phyloP scores from a whole-genome alignment of 2,113 vertebrate species.

The Paramormyrops kingsleyae region DNA sequence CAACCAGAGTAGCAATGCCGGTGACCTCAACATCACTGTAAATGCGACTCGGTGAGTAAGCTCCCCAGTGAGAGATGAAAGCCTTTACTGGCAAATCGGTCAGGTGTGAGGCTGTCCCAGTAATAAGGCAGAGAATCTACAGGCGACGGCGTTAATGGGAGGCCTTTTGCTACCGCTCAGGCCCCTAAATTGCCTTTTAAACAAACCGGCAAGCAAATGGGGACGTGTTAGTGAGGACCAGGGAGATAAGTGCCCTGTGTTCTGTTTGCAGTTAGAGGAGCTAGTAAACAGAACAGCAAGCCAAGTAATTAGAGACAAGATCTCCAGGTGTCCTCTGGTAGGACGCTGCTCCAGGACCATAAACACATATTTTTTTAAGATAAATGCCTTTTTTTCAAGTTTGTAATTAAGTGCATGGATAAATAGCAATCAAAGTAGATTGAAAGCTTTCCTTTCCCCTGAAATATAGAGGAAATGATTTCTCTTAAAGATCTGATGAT shows the following conservation, averaged over 20 bases:
- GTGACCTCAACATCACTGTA: slow-evolving; percentile 67
- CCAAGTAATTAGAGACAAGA: slow-evolving; percentile 4
- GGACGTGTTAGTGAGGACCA: slow-evolving; percentile 18
- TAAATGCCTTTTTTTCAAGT: not conserved
- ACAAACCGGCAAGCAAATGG: not conserved
- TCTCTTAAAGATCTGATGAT: not conserved
- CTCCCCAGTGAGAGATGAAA: not conserved
- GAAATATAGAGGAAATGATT: not conserved
- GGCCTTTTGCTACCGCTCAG: not conserved
- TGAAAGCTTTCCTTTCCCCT: not conserved
- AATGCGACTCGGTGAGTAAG: slow-evolving; percentile 72
- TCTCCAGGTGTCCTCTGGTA: not conserved
- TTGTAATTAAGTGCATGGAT: slow-evolving; percentile 3
- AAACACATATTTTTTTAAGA: not conserved
- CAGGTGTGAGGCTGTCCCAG: slow-evolving; percentile 8
- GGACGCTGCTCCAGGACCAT: not conserved
- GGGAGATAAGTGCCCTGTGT: slow-evolving; percentile 19
- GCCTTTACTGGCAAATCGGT: not conserved
- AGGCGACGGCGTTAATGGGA: not conserved
- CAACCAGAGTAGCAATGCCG: slow-evolving; percentile 72
- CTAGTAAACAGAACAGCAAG: not conserved
- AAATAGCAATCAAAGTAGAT: not conserved
- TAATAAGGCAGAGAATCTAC: slow-evolving; percentile 23
- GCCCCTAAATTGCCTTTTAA: slow-evolving; percentile 20
- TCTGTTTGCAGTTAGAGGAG: slow-evolving; percentile 21